A percentile compares a stretch with the other conserved stretches of the same genome.
Conservation (phyloP, 2,113 vertebrate species). For the Xiphophorus hellerii region DNA sequence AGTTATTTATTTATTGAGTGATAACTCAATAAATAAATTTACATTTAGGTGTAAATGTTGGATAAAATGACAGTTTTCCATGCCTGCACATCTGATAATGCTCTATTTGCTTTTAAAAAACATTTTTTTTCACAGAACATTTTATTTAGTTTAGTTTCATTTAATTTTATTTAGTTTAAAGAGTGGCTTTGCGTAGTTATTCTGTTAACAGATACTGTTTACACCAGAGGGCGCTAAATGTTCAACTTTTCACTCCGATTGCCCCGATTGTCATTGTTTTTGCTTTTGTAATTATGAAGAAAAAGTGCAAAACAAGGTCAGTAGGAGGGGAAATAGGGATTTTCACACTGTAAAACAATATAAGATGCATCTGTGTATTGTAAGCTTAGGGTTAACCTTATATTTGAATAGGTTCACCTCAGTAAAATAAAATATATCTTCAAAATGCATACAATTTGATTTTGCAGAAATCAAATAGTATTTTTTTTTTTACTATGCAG, state of each 20-base stretch:
- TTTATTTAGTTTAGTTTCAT: not conserved
- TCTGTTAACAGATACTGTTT: not conserved
- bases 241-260: not conserved
- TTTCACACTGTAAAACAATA: conserved; percentile 2
- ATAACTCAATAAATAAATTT: no score
- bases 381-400: not conserved
- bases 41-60: not conserved
- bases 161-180: no score
- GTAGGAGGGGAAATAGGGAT: not conserved
- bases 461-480: not conserved
- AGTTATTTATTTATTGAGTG: not conserved
- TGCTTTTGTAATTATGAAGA: not conserved
- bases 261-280: not conserved
- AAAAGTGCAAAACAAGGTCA: conserved; percentile 21
- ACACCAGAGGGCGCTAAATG: conserved; percentile 64
- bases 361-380: not conserved
- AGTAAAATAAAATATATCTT: not conserved
- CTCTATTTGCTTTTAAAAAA: not conserved
- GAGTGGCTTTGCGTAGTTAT: not conserved
- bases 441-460: not conserved
- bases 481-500: not conserved
- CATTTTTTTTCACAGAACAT: not conserved
- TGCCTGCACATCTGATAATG: not conserved
- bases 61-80: not conserved
- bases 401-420: not conserved